Evolutionary conservation across 2,888 invertebrate genomes (phyloP), one percentile per base, ranked within the genome.

Genomic region (Coleophora deauratella): DNA sequence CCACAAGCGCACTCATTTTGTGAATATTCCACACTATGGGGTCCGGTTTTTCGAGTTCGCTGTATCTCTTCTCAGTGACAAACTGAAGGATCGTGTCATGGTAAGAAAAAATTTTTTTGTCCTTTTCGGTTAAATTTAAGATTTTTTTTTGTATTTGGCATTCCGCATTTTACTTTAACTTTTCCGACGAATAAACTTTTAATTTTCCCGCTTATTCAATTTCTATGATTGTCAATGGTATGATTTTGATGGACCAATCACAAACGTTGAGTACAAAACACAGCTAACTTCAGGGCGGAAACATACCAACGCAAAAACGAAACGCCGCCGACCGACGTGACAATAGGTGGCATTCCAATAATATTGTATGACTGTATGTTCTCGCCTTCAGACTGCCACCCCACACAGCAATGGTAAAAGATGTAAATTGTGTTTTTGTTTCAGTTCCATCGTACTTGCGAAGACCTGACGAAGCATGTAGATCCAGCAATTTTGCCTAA

Each of bases 1-100:
- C 14, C 96, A 96, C 75, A 96, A 96, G 71, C 89, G 92, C 53
- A 93, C 95, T 0, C 95, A 96, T 66, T 93, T 96, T 61, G 87
- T 96, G 44, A 95, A 95, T 67, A 91, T 96, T 46, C 95, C 95
- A 1, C 87, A 90, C 36, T 93, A 91, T 59, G 94, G 95, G 10
- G 90, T 91, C 9, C 92, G 93, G 63, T 87, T 96, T 54, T 92
- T 95, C 57, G 95, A 96, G 67, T 92, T 96, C 62, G 92, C 91
- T 7, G 90, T 94, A 36, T 91, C 93, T 3, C 84, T 96, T 51
- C 88, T 97, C 10, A 95, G 91, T 55, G 94, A 95, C 35, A 97
- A 97, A 74, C 85, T 96, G 6, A 93, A 91, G 65, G 91, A 91
- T 52, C 88, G 96, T 48, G 91, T 95, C 41, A 88, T 90, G 84